Evolutionary conservation across 2,888 invertebrate genomes (phyloP), one percentile per base, ranked within the genome.

Genomic region (Siphonodentalium dalli): DNA sequence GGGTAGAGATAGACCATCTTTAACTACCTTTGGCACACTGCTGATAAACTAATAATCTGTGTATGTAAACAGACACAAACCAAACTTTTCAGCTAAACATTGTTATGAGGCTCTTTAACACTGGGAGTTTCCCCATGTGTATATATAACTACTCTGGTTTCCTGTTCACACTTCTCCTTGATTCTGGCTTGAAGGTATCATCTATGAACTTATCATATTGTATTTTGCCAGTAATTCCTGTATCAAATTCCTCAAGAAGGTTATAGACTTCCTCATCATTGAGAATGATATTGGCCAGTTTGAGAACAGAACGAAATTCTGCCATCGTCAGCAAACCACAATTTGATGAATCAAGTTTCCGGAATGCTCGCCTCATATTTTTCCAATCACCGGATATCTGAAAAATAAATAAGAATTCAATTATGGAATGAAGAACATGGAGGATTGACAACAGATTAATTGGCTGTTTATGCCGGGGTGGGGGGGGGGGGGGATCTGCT

Each of bases 201-300:
- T 69, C 74, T 18, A 79, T 71, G 57, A 79, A 79, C 50, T 71
- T 70, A 47, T 75, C 70, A 58, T 79, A 79, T 18, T 71, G 61
- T 33, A 79, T 75, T 56, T 72, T 75, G 13, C 80, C 79, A 4
- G 72, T 65, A 66, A 80, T 68, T 51, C 74, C 69, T n/a, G 74
- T 64, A 56, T 80, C 80, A 57, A 79, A 80, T 52, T 68, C 65
- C 29, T 66, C 71, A 63, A 80, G 68, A 39, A 80, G 66, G 40
- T 80, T 74, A 44, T 78, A 80, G 6, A 78, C 74, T 44, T 80
- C 80, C 24, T 80, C 80, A 49, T 80, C 79, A 37, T 75, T 72
- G 18, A 80, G 61, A n/a, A 72, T 57, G 1, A 80, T 72, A 50
- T 79, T 78, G 42, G 76, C 75, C 24, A 78, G 65, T 57, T 75